Conservation (phyloP, 2,113 vertebrate species). For the Tautogolabrus adspersus region DNA sequence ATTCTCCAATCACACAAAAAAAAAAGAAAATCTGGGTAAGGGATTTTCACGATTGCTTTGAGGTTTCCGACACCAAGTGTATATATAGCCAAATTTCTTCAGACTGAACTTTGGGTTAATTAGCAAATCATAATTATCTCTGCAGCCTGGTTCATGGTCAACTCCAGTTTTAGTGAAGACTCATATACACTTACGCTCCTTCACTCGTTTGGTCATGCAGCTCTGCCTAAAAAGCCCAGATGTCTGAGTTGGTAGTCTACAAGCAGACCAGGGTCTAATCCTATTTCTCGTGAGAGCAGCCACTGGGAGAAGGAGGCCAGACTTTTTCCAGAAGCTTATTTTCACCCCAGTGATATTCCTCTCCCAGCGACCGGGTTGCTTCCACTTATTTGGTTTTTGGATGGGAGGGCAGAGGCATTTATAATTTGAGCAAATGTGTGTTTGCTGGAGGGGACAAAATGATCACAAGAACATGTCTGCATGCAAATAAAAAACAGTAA, state of each 20-base stretch:
- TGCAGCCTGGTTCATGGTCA: slow-evolving; percentile 25
- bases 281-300: slow-evolving; percentile 60
- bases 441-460: slow-evolving; percentile 34
- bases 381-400: slow-evolving; percentile 43
- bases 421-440: slow-evolving; percentile 63
- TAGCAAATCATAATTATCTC: slow-evolving; percentile 48
- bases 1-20: background rate
- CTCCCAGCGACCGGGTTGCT: slow-evolving; percentile 31
- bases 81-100: background rate
- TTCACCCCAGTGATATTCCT: slow-evolving; percentile 48
- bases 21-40: slow-evolving; percentile 1
- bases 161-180: slow-evolving; percentile 5
- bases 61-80: slow-evolving; percentile 26
- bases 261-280: slow-evolving; percentile 69
- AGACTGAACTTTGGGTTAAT: slow-evolving; percentile 49
- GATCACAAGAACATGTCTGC: slow-evolving; percentile 17
- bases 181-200: background rate
- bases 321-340: slow-evolving; percentile 64
- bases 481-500: slow-evolving; percentile 19
- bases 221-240: slow-evolving; percentile 28
- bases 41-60: slow-evolving; percentile 1
- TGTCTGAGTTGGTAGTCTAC: slow-evolving; percentile 53
- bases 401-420: slow-evolving; percentile 26
- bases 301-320: slow-evolving; percentile 51
- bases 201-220: slow-evolving; percentile 32